A percentile compares a stretch with the other conserved stretches of the same genome.
phyloP scores from a whole-genome alignment of 2,113 vertebrate genomes.

The Tautogolabrus adspersus region DNA sequence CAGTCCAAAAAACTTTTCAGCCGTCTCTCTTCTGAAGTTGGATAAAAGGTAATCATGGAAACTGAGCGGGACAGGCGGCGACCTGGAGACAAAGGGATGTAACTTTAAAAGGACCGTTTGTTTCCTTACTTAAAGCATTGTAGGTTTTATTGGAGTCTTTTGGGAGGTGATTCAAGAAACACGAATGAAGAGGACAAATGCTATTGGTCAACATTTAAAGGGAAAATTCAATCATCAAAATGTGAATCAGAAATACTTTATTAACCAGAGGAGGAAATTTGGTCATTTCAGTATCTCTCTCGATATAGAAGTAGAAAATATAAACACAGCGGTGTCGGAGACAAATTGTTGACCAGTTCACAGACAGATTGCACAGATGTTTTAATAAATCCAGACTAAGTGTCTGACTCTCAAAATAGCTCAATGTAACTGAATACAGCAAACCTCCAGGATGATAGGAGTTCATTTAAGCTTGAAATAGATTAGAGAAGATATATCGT shows the following conservation, averaged over 20 bases:
- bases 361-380: no score
- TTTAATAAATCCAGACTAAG: no score
- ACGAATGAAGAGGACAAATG: background rate
- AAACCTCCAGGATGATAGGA: no score
- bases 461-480: no score
- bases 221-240: background rate
- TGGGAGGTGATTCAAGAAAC: slow-evolving; percentile 9
- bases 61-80: slow-evolving; percentile 16
- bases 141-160: background rate
- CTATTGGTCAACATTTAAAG: background rate
- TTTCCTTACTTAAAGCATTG: background rate
- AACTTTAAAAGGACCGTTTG: slow-evolving; percentile 30
- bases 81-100: slow-evolving; percentile 38
- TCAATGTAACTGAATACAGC: no score
- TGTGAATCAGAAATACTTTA: background rate
- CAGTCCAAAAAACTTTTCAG: slow-evolving; percentile 52
- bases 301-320: no score
- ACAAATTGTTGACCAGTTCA: no score
- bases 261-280: no score
- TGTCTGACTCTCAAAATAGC: no score
- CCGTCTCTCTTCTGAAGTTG: slow-evolving; percentile 23
- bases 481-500: no score
- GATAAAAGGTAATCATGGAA: slow-evolving; percentile 64
- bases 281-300: no score
- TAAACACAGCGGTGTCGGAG: no score